Evolutionary conservation across 2,888 invertebrate species (phyloP).

Genomic region (Ariolimax columbianus): DNA sequence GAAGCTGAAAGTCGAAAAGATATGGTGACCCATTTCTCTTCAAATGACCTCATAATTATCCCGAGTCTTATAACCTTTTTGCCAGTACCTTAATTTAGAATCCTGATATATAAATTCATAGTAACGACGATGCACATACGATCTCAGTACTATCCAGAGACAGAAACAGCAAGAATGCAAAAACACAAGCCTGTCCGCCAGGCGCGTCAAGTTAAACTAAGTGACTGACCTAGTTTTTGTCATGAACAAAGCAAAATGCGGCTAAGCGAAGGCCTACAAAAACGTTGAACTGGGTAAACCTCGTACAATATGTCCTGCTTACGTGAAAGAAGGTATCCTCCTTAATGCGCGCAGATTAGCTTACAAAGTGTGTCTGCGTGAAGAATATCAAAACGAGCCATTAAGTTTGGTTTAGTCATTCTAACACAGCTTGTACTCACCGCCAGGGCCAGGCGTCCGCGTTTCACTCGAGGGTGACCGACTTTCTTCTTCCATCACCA

Average conservation of each 20-base stretch:
- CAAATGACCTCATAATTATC: constrained; percentile 42
- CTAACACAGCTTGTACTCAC: constrained; percentile 59
- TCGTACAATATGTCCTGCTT: constrained; percentile 42
- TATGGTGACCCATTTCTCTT: constrained; percentile 46
- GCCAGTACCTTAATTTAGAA: neutral
- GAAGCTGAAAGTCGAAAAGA: constrained; percentile 16
- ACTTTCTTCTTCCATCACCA: constrained; percentile 69
- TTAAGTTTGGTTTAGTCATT: neutral
- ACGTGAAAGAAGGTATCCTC: neutral
- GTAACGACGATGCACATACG: no score
- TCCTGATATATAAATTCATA: neutral
- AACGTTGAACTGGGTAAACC: constrained; percentile 55
- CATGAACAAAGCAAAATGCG: constrained; percentile 56
- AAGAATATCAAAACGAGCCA: neutral
- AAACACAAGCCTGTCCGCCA: neutral
- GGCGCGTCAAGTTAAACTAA: constrained; percentile 35
- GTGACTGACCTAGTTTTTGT: constrained; percentile 55
- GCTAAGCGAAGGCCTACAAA: constrained; percentile 47
- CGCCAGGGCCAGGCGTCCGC: constrained; percentile 62
- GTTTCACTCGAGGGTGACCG: constrained; percentile 73
- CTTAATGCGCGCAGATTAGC: neutral
- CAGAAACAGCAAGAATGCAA: neutral
- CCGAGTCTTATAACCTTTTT: neutral
- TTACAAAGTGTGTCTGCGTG: neutral
- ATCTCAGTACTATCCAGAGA: neutral